These are phyloP conservation scores for Xestia c-nigrum DNA, from an alignment of 2,888 invertebrate genomes.

Conservation along the genomic window DNA sequence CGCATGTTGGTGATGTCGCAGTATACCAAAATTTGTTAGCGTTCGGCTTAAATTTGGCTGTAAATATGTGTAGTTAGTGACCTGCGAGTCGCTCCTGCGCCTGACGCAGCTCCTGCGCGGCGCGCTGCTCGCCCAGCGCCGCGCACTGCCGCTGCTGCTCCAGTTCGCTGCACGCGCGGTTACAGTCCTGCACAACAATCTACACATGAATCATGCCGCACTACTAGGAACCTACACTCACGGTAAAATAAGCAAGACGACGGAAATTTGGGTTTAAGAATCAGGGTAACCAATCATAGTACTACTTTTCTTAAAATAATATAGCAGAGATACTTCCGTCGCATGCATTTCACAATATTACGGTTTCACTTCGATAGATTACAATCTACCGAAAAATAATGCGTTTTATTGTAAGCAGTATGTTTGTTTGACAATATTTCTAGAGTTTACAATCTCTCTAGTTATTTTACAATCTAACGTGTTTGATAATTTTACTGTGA, in stretches of 20 bases:
- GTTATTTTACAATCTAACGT: too few relatives aligned
- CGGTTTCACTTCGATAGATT: too few relatives aligned
- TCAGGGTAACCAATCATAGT: background rate
- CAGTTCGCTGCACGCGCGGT: conserved; percentile 86
- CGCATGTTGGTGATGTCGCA: background rate
- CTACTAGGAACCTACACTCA: conserved; percentile 39
- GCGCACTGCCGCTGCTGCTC: conserved; percentile 87
- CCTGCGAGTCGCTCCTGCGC: conserved; percentile 80
- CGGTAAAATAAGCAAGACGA: background rate
- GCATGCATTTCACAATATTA: too few relatives aligned
- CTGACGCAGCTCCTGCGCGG: conserved; percentile 90
- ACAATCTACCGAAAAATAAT: too few relatives aligned
- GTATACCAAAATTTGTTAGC: background rate
- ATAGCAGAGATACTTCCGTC: too few relatives aligned
- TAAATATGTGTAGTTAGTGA: conserved; percentile 41
- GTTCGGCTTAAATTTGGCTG: background rate
- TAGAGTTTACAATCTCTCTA: too few relatives aligned
- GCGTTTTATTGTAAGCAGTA: too few relatives aligned
- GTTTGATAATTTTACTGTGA: too few relatives aligned
- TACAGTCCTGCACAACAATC: conserved; percentile 85
- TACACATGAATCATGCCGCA: conserved; percentile 55
- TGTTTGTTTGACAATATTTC: too few relatives aligned
- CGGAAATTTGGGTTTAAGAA: background rate
- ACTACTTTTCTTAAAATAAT: background rate
- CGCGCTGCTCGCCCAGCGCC: conserved; percentile 84